These are phyloP conservation scores for Tragulus kanchil DNA, from an alignment of 2,113 vertebrate species.

Conservation along the genomic window DNA sequence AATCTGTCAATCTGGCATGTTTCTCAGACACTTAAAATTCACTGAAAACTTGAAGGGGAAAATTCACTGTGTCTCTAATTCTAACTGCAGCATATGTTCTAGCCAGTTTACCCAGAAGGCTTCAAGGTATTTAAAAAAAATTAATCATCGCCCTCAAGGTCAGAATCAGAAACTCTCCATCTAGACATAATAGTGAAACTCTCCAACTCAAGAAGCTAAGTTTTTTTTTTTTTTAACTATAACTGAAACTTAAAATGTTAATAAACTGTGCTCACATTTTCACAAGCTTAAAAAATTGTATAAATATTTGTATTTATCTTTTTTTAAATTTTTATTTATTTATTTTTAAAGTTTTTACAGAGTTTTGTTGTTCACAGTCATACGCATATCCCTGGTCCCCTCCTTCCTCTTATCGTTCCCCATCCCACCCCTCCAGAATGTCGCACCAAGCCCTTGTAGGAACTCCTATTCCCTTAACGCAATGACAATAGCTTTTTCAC, in stretches of 20 bases:
- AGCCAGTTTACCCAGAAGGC: constrained; percentile 15
- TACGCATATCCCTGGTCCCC: too few species aligned
- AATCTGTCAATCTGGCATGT: constrained; percentile 21
- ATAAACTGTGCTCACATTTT: constrained; percentile 17
- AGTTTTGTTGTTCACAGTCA: too few species aligned
- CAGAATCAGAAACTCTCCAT: neutral
- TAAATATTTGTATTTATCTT: neutral
- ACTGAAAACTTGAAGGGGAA: constrained; percentile 34
- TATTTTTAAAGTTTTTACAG: too few species aligned
- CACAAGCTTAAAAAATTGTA: neutral
- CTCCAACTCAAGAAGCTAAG: neutral
- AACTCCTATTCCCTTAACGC: too few species aligned
- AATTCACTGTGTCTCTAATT: neutral
- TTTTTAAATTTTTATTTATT: neutral
- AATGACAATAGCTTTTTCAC: too few species aligned
- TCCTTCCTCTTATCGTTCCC: too few species aligned
- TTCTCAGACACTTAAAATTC: constrained; percentile 51
- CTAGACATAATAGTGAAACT: neutral
- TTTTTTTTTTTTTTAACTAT: neutral
- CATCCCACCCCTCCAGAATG: too few species aligned
- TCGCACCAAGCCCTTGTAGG: too few species aligned
- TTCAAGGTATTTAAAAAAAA: constrained; percentile 58
- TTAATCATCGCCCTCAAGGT: neutral
- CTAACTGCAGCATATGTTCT: constrained; percentile 44
- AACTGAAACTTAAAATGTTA: neutral